A percentile compares a stretch with the other conserved stretches of the same genome.
These are phyloP conservation scores for Cheumatopsyche charites DNA, from an alignment of 1,140 invertebrate species.

Conservation along the genomic window DNA sequence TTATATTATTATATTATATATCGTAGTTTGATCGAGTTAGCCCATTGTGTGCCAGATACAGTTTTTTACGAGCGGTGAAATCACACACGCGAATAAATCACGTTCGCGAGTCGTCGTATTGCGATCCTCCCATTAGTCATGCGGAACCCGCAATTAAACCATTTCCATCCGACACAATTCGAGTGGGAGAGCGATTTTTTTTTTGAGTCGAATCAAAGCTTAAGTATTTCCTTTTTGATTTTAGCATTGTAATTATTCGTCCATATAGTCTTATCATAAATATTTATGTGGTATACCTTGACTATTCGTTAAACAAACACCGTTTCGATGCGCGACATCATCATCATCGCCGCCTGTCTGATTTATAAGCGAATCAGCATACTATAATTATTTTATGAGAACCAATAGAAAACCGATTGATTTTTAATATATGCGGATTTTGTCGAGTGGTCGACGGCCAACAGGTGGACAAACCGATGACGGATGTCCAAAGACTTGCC, in stretches of 20 bases:
- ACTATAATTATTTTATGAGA: too few species aligned
- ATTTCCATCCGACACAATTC: constrained; percentile 39
- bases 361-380: not conserved
- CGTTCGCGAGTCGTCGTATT: constrained; percentile 45
- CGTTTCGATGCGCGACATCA: constrained; percentile 10
- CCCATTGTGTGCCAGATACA: constrained; percentile 11
- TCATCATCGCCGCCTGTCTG: constrained; percentile 11
- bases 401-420: too few species aligned
- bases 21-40: not conserved
- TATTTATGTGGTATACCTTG: not conserved
- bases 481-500: too few species aligned
- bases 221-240: too few species aligned
- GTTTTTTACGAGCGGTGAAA: constrained; percentile 21
- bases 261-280: constrained; percentile 1
- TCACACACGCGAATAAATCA: constrained; percentile 40
- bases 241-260: constrained; percentile 3
- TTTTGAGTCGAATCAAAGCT: constrained; percentile 5
- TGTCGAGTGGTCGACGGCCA: too few species aligned
- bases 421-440: too few species aligned
- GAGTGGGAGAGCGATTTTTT: constrained; percentile 40
- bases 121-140: constrained; percentile 46
- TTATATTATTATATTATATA: constrained; percentile 14
- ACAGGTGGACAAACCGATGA: too few species aligned
- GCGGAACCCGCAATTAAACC: constrained; percentile 46
- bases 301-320: constrained; percentile 17